phyloP scores from a whole-genome alignment of 2,888 invertebrate species.

The Lepas anatifera region DNA sequence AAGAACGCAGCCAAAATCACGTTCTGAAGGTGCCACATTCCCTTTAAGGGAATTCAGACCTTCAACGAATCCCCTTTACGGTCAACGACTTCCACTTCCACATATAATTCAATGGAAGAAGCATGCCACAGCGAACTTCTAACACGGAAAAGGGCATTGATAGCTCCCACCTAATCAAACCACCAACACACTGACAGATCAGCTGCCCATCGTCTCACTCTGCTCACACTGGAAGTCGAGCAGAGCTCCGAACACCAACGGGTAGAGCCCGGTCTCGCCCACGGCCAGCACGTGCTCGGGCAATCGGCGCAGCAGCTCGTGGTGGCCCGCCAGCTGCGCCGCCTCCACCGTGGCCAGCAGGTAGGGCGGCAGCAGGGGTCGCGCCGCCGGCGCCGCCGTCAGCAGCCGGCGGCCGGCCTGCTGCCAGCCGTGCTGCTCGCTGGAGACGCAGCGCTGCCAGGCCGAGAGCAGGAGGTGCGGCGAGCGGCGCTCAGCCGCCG shows the following conservation, averaged over 20 bases:
- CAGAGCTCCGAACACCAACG: constrained; percentile 1
- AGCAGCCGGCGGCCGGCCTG: background rate
- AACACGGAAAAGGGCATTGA: no score
- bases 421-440: background rate
- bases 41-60: no score
- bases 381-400: background rate
- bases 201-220: background rate
- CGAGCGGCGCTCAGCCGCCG: background rate
- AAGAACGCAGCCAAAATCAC: no score
- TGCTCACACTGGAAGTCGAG: constrained; percentile 3
- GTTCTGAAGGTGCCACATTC: no score
- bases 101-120: no score
- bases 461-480: background rate
- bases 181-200: no score
- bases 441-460: background rate
- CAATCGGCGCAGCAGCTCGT: background rate
- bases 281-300: background rate
- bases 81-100: no score
- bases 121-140: no score
- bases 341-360: background rate
- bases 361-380: background rate
- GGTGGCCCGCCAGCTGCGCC: background rate
- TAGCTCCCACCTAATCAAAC: no score
- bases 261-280: background rate
- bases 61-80: no score